phyloP scores from a whole-genome alignment of 2,888 invertebrate genomes.

The Hybos culiciformis region DNA sequence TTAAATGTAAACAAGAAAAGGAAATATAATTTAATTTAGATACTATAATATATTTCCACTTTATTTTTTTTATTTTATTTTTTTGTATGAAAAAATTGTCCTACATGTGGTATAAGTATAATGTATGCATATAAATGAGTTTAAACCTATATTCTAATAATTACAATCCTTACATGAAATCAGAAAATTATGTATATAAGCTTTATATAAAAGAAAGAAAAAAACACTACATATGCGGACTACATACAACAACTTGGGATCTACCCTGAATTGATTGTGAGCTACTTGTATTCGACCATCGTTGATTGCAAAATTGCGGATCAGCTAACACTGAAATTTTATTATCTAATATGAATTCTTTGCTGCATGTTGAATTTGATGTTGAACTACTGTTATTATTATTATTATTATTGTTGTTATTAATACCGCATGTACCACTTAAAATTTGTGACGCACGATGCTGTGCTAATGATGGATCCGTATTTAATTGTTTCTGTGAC shows the following conservation, averaged over 20 bases:
- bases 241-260: slow-evolving; percentile 31
- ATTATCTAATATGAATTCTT: slow-evolving; percentile 32
- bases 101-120: too few relatives aligned
- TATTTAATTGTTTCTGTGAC: slow-evolving; percentile 73
- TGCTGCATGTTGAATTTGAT: slow-evolving; percentile 27
- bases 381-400: slow-evolving; percentile 16
- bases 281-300: slow-evolving; percentile 30
- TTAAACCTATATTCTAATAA: too few relatives aligned
- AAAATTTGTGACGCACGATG: slow-evolving; percentile 44
- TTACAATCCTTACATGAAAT: too few relatives aligned
- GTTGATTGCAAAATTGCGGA: slow-evolving; percentile 33
- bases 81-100: too few relatives aligned
- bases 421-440: slow-evolving; percentile 22
- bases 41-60: too few relatives aligned
- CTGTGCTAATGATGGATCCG: slow-evolving; percentile 53
- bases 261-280: slow-evolving; percentile 14
- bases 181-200: too few relatives aligned
- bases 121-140: too few relatives aligned
- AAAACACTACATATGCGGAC: slow-evolving; percentile 34
- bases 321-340: slow-evolving; percentile 36
- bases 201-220: background rate
- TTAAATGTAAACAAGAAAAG: too few relatives aligned
- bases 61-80: too few relatives aligned
- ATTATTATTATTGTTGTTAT: slow-evolving; percentile 17
- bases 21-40: too few relatives aligned